These are phyloP conservation scores for Clamator glandarius DNA, from an alignment of 2,797 vertebrate species.

Conservation along the genomic window DNA sequence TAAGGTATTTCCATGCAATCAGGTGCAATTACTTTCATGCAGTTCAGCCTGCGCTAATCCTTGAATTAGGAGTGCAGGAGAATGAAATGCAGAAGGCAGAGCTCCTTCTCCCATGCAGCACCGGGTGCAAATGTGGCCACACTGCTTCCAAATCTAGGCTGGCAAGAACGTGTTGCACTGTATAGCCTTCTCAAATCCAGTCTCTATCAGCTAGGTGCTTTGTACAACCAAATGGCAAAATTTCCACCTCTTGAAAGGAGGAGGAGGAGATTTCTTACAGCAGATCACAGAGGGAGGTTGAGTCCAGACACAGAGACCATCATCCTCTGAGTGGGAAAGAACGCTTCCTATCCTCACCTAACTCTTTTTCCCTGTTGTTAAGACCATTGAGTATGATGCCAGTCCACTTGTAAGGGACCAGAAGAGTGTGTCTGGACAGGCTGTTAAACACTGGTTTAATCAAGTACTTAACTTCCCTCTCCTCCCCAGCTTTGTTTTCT, in stretches of 20 bases:
- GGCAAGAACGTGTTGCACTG: not conserved
- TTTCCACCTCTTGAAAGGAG: fast-evolving
- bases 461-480: not conserved
- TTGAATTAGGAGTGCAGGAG: not conserved
- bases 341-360: not conserved
- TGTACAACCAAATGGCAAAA: not conserved
- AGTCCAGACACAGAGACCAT: not conserved
- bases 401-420: not conserved
- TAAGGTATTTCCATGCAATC: not conserved
- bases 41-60: not conserved
- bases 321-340: not conserved
- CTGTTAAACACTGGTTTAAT: not conserved
- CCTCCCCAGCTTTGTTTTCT: not conserved
- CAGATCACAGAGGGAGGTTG: not conserved
- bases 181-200: not conserved
- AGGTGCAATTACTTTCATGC: not conserved
- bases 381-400: not conserved
- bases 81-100: not conserved
- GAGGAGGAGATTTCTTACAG: not conserved
- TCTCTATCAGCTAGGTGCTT: not conserved
- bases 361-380: not conserved
- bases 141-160: not conserved
- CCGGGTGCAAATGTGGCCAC: fast-evolving
- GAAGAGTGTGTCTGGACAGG: not conserved
- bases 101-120: not conserved